Evolutionary conservation across 2,888 invertebrate genomes (phyloP), one percentile per base, ranked within the genome.

Genomic region (Anaspis maculata): DNA sequence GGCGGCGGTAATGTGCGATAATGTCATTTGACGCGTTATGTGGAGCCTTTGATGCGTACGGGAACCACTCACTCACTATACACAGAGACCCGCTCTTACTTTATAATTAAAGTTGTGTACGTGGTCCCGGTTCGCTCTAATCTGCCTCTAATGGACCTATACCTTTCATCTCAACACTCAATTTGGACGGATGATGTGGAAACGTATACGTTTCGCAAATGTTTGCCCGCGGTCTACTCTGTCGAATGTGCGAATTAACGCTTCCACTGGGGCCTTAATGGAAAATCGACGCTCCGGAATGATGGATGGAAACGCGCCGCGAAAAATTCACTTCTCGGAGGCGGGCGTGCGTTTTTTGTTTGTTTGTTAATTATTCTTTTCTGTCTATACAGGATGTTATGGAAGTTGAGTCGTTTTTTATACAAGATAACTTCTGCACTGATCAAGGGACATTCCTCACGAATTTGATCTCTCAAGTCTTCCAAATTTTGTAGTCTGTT

Each of bases 71-170:
- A 27, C 39, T 37, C 9, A 29, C 29, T n/a, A n/a, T n/a, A 35
- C 29, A 41, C 41, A 40, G 44, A 45, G 44, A 39, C 37, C 32
- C 42, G 44, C 52, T 52, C 53, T 50, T 51, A 56, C 56, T 56
- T 56, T 53, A 56, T 58, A 59, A 59, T 59, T 59, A 57, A 56
- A 56, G 51, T 53, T 54, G 54, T 54, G 51, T 49, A 52, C 53
- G 46, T 47, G 47, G 44, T 44, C 42, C 37, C 46, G 46, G 42
- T 46, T 42, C 45, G 51, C 54, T 51, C 51, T 56, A 57, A 57
- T 57, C 53, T 51, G 48, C 49, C 53, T 46, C 52, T 57, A 57
- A 57, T 57, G 56, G 55, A 54, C 52, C 51, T 51, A 47, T 51
- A 53, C 54, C 56, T 56, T 57, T 55, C 56, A 56, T 56, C 53